Conservation (phyloP, 2,888 invertebrate species). For the Hypomecis punctinalis region DNA sequence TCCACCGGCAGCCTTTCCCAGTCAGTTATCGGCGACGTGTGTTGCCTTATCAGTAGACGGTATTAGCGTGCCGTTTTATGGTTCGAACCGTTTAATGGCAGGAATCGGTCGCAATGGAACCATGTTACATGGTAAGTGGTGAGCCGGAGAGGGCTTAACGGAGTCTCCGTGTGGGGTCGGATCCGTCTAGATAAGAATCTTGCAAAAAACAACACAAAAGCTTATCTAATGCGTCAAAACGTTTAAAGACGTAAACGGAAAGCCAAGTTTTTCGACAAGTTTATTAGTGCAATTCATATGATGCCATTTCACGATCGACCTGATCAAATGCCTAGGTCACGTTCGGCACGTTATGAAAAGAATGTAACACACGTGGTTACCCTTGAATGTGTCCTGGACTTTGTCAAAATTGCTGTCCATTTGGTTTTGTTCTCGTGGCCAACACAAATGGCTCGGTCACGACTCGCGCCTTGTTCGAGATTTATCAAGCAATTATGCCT, state of each 20-base stretch:
- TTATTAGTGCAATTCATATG: conserved; percentile 42
- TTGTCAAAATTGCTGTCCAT: conserved; percentile 67
- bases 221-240: conserved; percentile 22
- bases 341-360: conserved; percentile 58
- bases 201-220: conserved; percentile 51
- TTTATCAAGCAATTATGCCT: conserved; percentile 59
- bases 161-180: conserved; percentile 56
- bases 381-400: conserved; percentile 69
- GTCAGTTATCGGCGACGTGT: conserved; percentile 53
- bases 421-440: conserved; percentile 63
- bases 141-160: conserved; percentile 36
- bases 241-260: conserved; percentile 17
- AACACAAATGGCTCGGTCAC: conserved; percentile 71
- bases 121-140: conserved; percentile 38
- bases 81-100: conserved; percentile 40
- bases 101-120: conserved; percentile 40
- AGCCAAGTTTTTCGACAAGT: conserved; percentile 17
- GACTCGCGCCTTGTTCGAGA: conserved; percentile 60
- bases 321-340: conserved; percentile 75
- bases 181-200: conserved; percentile 50
- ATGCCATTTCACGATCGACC: conserved; percentile 58
- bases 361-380: conserved; percentile 55
- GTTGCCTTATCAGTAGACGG: conserved; percentile 47
- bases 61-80: conserved; percentile 41
- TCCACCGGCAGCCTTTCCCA: conserved; percentile 50